phyloP scores from a whole-genome alignment of 23 tunicate genomes.

The Trididemnum nubilum region DNA sequence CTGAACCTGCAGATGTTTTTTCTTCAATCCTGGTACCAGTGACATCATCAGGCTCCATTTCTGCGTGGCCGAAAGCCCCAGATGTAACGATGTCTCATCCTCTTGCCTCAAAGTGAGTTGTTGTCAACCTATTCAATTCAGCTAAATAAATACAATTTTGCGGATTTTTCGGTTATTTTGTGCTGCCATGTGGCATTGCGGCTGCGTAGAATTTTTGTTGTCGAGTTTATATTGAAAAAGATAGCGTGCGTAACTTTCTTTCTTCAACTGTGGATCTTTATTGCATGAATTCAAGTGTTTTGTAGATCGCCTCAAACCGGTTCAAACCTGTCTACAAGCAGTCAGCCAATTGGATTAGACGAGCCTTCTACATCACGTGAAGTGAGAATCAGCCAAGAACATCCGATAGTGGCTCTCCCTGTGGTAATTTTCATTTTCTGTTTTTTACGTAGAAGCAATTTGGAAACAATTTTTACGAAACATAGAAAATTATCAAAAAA shows the following conservation, averaged over 20 bases:
- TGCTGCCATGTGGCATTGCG: too few relatives aligned
- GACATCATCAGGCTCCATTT: conserved; percentile 5
- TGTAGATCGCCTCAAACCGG: background rate
- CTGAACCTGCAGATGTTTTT: conserved; percentile 20
- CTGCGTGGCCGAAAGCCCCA: conserved; percentile 93
- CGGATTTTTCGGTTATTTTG: too few relatives aligned
- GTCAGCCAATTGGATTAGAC: background rate
- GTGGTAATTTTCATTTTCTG: background rate
- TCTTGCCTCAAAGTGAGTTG: conserved; percentile 29
- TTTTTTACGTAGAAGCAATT: background rate
- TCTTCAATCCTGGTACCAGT: conserved; percentile 32
- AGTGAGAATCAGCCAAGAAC: background rate
- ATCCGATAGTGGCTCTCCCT: background rate
- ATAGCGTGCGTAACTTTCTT: too few relatives aligned
- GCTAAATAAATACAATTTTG: too few relatives aligned
- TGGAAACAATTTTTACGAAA: too few relatives aligned
- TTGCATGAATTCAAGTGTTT: too few relatives aligned
- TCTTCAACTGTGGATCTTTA: too few relatives aligned
- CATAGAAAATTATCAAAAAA: too few relatives aligned
- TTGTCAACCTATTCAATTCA: background rate
- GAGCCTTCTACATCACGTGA: background rate
- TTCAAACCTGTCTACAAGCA: background rate
- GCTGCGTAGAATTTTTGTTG: too few relatives aligned
- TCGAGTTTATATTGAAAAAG: too few relatives aligned
- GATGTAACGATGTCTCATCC: conserved; percentile 90